Percentiles rank a stretch among this genome's conserved stretches.
Evolutionary conservation across 2,888 invertebrate genomes (phyloP).

Genomic region (Cheilosia vulpina): DNA sequence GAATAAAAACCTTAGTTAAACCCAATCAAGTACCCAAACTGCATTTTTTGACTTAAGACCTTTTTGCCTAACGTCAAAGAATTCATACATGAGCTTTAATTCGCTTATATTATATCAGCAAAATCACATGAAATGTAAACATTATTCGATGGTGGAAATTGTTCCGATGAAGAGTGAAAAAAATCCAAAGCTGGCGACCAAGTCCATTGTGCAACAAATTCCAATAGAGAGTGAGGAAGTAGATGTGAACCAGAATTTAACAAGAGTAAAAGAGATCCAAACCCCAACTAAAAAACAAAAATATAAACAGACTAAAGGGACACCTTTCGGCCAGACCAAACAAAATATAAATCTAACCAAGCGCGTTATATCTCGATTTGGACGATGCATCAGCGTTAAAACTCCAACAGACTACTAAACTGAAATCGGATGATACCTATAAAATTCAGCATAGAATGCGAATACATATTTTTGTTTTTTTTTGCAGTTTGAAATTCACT

Average conservation of each 20-base stretch:
- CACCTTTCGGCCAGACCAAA: neutral
- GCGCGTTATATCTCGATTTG: constrained; percentile 61
- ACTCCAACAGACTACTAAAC: constrained; percentile 25
- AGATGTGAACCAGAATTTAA: constrained; percentile 25
- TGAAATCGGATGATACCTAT: neutral
- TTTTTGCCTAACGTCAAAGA: no score
- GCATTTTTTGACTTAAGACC: no score
- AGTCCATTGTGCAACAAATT: neutral
- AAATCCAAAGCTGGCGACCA: no score
- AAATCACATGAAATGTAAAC: constrained; percentile 64
- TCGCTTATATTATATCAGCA: constrained; percentile 35
- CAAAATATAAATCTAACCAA: constrained; percentile 32
- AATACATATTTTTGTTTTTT: neutral
- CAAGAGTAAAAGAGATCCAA: constrained; percentile 2
- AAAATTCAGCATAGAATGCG: neutral
- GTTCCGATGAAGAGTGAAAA: constrained; percentile 1
- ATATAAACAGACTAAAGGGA: neutral
- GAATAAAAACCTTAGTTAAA: no score
- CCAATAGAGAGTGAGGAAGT: neutral
- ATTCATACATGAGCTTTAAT: neutral
- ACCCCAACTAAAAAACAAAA: constrained; percentile 27
- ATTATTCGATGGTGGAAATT: constrained; percentile 46
- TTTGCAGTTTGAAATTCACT: no score
- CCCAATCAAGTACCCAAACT: no score
- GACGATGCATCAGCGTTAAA: constrained; percentile 67